phyloP scores from a whole-genome alignment of 1,140 invertebrate genomes.

The Drosophila bifasciata region DNA sequence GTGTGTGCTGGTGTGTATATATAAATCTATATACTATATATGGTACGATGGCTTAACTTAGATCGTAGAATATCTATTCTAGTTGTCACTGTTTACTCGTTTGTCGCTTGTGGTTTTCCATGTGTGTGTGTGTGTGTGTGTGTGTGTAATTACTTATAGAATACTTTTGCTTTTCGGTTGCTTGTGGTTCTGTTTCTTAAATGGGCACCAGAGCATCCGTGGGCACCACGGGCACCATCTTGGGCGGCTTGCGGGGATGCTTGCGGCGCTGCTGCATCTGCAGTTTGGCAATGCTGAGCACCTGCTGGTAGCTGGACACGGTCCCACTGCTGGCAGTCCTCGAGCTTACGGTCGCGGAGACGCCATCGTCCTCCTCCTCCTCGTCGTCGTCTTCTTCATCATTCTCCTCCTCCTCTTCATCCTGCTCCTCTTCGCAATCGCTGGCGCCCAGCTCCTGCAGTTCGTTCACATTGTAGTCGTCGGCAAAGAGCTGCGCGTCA shows the following conservation, averaged over 20 bases:
- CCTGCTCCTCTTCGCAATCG: slow-evolving; percentile 46
- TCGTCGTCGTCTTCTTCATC: slow-evolving; percentile 53
- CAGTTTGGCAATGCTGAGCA: slow-evolving; percentile 75
- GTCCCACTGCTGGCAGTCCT: slow-evolving; percentile 61
- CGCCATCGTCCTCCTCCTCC: slow-evolving; percentile 60
- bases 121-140: slow-evolving; percentile 2
- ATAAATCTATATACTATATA: slow-evolving; percentile 35
- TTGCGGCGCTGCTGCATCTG: slow-evolving; percentile 79
- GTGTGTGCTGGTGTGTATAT: slow-evolving; percentile 25
- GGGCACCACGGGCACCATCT: slow-evolving; percentile 43
- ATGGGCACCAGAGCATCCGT: slow-evolving; percentile 70
- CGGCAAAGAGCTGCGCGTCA: slow-evolving; percentile 74
- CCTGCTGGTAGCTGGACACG: slow-evolving; percentile 78
- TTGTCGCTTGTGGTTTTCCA: slow-evolving; percentile 55
- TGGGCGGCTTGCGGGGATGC: slow-evolving; percentile 76
- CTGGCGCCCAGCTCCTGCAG: slow-evolving; percentile 46
- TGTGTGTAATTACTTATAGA: slow-evolving; percentile 54
- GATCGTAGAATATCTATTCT: slow-evolving; percentile 52
- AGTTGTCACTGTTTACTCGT: slow-evolving; percentile 81
- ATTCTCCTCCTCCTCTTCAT: slow-evolving; percentile 21
- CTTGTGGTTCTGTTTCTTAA: slow-evolving; percentile 17
- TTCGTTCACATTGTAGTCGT: slow-evolving; percentile 67
- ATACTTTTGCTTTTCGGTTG: slow-evolving; percentile 48
- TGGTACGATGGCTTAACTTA: slow-evolving; percentile 29
- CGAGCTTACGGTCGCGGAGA: slow-evolving; percentile 49